phyloP scores from a whole-genome alignment of 2,113 vertebrate species.

The Rhinopomastus cyanomelas region DNA sequence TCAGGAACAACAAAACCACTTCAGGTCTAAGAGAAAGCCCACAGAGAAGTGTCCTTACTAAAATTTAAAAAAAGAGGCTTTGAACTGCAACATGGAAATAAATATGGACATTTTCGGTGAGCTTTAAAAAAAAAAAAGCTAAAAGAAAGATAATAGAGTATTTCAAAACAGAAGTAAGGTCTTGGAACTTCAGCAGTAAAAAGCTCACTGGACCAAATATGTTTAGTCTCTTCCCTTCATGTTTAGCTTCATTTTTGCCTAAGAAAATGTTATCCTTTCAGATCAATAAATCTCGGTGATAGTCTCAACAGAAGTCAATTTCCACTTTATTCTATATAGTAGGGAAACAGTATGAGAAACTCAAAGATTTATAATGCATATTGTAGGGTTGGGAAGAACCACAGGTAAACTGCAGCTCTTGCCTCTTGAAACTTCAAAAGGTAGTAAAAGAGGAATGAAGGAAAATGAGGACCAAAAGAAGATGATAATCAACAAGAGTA shows the following conservation, averaged over 20 bases:
- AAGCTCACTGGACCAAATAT: conserved; percentile 33
- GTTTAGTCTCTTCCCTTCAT: conserved; percentile 48
- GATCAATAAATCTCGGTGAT: conserved; percentile 51
- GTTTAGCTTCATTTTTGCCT: conserved; percentile 39
- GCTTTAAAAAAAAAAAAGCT: background rate
- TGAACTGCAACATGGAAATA: conserved; percentile 62
- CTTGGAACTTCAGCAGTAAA: conserved; percentile 24
- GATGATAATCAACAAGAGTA: background rate
- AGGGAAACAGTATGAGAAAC: conserved; percentile 28
- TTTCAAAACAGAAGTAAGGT: conserved; percentile 23
- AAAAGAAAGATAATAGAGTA: conserved; percentile 41
- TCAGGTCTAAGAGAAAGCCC: conserved; percentile 60
- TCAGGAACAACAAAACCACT: conserved; percentile 61
- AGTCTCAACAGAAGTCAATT: conserved; percentile 33
- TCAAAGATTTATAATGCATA: conserved; percentile 50
- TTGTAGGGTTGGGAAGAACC: background rate
- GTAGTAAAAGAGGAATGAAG: background rate
- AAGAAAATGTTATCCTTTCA: conserved; percentile 43
- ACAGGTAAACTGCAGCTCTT: conserved; percentile 16
- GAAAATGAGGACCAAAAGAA: background rate
- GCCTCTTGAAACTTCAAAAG: conserved; percentile 40
- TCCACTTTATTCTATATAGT: conserved; percentile 58
- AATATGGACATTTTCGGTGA: background rate
- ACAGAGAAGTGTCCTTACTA: conserved; percentile 59
- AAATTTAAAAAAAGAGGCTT: conserved; percentile 54